Evolutionary conservation across 2,888 invertebrate species (phyloP).

Genomic region (Cerastoderma edule): DNA sequence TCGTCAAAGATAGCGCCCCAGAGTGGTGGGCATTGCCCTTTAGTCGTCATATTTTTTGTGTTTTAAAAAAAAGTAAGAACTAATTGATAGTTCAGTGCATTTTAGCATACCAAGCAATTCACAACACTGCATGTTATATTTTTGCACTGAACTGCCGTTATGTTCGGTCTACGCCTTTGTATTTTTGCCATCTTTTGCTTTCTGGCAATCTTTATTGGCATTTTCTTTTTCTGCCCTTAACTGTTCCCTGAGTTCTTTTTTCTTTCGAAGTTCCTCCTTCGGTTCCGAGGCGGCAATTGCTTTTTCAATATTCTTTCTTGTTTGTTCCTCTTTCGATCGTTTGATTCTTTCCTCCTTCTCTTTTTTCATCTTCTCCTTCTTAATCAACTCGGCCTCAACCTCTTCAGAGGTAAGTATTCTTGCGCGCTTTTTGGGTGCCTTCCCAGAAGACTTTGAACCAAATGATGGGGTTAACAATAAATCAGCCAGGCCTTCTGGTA

Average conservation of each 20-base stretch:
- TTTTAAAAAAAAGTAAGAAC: background rate
- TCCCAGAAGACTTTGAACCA: background rate
- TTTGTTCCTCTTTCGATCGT: background rate
- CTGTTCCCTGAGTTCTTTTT: background rate
- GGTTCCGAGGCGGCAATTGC: background rate
- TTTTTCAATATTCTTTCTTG: background rate
- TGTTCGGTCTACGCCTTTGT: constrained; percentile 8
- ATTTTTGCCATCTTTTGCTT: background rate
- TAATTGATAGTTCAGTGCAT: background rate
- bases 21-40: background rate
- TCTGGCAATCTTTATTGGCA: background rate
- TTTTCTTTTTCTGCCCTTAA: background rate
- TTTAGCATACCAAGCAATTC: too few species aligned
- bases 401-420: constrained; percentile 2
- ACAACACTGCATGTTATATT: background rate
- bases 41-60: background rate
- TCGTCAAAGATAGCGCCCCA: constrained; percentile 2
- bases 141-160: background rate
- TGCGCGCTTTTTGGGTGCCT: background rate
- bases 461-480: background rate
- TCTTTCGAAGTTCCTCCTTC: background rate
- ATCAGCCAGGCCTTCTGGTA: background rate
- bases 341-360: background rate
- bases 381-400: background rate
- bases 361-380: too few species aligned